phyloP scores from a whole-genome alignment of 1,140 invertebrate genomes.

The Tenebrio molitor region DNA sequence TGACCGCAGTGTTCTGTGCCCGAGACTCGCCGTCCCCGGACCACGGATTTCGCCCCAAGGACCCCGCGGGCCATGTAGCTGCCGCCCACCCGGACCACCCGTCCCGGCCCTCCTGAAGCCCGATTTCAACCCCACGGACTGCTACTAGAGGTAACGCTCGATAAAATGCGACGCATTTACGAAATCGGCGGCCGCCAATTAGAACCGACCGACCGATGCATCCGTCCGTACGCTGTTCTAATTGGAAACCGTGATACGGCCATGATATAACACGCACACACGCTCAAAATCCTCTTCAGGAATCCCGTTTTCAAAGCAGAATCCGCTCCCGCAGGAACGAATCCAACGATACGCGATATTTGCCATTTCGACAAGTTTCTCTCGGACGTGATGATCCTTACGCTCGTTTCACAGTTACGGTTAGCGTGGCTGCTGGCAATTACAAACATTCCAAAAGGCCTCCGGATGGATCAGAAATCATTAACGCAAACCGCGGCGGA shows the following conservation, averaged over 20 bases:
- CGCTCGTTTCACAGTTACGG: constrained; percentile 35
- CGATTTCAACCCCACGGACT: background rate
- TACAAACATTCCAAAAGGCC: constrained; percentile 37
- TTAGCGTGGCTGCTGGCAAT: constrained; percentile 34
- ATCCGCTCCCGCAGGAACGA: too few species aligned
- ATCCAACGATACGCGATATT: background rate
- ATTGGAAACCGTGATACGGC: too few species aligned
- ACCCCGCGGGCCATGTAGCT: constrained; percentile 19
- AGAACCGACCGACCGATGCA: too few species aligned
- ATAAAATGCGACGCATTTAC: constrained; percentile 20
- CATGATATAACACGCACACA: too few species aligned
- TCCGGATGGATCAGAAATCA: constrained; percentile 26
- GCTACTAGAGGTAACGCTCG: constrained; percentile 9
- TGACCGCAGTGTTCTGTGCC: constrained; percentile 29
- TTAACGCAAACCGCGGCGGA: constrained; percentile 1
- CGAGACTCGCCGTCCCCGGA: background rate
- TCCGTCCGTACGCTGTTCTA: too few species aligned
- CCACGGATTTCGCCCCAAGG: background rate
- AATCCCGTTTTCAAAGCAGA: too few species aligned
- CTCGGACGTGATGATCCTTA: constrained; percentile 12
- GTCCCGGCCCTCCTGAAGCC: constrained; percentile 11
- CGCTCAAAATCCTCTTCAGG: too few species aligned
- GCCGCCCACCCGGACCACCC: constrained; percentile 9
- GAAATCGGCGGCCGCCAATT: background rate
- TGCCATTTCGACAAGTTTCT: constrained; percentile 5